Conservation (phyloP, 2,797 vertebrate genomes). For the Fratercula arctica region DNA sequence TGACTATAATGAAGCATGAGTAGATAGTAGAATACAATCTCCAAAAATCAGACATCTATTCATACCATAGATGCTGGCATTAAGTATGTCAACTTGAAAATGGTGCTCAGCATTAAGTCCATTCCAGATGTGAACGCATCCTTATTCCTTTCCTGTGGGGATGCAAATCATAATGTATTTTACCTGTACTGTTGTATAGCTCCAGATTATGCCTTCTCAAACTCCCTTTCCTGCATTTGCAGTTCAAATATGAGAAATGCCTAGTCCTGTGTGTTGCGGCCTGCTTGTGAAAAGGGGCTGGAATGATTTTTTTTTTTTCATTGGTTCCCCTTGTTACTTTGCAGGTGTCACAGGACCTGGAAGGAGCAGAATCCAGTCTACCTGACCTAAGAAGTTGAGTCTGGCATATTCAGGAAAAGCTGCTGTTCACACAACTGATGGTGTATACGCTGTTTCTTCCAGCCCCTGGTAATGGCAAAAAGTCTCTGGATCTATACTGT, state of each 20-base stretch:
- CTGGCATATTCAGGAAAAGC: not conserved
- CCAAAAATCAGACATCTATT: not conserved
- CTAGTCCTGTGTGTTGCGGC: not conserved
- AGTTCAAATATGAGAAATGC: not conserved
- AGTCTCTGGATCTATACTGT: not conserved
- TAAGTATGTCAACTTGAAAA: not conserved
- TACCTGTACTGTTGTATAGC: not conserved
- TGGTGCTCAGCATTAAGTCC: not conserved
- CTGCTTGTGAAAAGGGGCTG: not conserved
- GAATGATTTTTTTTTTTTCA: not conserved
- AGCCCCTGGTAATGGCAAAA: fast-evolving
- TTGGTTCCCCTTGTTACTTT: not conserved
- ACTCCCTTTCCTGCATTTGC: fast-evolving
- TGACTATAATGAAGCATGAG: not conserved
- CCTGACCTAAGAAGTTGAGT: not conserved
- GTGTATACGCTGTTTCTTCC: not conserved
- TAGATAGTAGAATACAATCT: not conserved
- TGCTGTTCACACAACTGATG: not conserved
- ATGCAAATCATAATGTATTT: not conserved
- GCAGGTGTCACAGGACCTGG: not conserved
- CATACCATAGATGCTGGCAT: not conserved
- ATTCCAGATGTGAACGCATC: not conserved
- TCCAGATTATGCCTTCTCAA: not conserved
- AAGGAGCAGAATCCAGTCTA: not conserved
- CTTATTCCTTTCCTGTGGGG: not conserved